Evolutionary conservation across 2,797 vertebrate species (phyloP).

Genomic region (Gambusia yucatana): DNA sequence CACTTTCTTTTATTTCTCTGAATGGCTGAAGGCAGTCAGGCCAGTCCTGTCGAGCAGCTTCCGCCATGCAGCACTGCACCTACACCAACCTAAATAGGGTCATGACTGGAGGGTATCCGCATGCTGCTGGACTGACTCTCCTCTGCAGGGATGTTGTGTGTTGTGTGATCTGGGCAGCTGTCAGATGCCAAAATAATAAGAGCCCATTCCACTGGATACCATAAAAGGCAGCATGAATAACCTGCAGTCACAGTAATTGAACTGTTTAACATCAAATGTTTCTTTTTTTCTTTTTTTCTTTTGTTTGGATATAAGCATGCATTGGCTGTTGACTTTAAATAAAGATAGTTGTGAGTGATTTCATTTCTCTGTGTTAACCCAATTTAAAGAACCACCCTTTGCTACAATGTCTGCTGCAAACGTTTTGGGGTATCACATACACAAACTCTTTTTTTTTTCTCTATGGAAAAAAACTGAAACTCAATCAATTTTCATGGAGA

Average conservation of each 20-base stretch:
- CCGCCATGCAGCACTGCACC: slow-evolving; percentile 73
- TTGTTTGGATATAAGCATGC: slow-evolving; percentile 6
- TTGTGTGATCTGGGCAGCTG: slow-evolving; percentile 61
- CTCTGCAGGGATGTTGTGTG: slow-evolving; percentile 48
- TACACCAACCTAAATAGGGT: slow-evolving; percentile 72
- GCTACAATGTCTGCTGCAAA: not conserved
- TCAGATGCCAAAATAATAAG: slow-evolving; percentile 64
- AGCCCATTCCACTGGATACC: slow-evolving; percentile 46
- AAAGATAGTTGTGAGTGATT: not conserved
- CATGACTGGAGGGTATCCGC: slow-evolving; percentile 69
- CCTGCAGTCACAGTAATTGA: slow-evolving; percentile 40
- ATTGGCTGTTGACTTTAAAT: not conserved
- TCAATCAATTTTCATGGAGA: not conserved
- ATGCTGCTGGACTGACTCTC: slow-evolving; percentile 63
- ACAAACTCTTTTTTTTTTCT: not conserved
- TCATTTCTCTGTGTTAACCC: slow-evolving; percentile 1
- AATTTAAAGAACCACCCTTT: not conserved
- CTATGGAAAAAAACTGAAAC: not conserved
- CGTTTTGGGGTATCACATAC: not conserved
- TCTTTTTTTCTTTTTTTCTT: slow-evolving; percentile 1
- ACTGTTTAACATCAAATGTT: slow-evolving; percentile 24
- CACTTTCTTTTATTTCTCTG: slow-evolving; percentile 60
- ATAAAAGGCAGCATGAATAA: slow-evolving; percentile 50
- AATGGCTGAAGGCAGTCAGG: slow-evolving; percentile 68
- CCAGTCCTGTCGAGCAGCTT: slow-evolving; percentile 65